Conservation (phyloP, 2,888 invertebrate species). For the Epicampocera succincta region DNA sequence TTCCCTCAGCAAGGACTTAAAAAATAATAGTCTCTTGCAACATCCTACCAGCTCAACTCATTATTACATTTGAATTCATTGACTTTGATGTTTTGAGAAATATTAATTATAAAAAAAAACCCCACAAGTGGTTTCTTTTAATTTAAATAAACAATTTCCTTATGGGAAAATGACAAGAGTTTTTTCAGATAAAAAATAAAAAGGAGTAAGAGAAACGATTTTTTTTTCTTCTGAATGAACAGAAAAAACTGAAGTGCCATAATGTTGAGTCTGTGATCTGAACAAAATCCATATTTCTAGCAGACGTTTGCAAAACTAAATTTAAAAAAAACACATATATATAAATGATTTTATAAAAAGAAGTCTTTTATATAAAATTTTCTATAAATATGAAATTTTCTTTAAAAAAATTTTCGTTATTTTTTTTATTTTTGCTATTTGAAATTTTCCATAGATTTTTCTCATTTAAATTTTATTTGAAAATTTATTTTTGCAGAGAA, state of each 20-base stretch:
- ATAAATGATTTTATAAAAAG: too few species aligned
- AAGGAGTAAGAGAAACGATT: not conserved
- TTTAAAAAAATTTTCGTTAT: too few species aligned
- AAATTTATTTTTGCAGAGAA: too few species aligned
- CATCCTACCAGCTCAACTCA: not conserved
- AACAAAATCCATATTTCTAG: too few species aligned
- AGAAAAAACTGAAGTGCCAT: not conserved
- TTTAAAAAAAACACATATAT: too few species aligned
- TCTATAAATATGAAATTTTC: not conserved
- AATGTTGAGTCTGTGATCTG: too few species aligned
- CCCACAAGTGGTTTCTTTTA: conserved; percentile 56
- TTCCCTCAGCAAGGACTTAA: not conserved
- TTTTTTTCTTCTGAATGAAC: not conserved
- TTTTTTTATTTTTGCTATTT: too few species aligned
- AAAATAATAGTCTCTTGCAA: conserved; percentile 28
- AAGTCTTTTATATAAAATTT: too few species aligned
- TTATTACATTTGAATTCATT: conserved; percentile 43
- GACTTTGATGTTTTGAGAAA: conserved; percentile 62
- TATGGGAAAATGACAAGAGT: conserved; percentile 60
- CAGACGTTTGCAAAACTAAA: too few species aligned
- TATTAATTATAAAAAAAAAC: conserved; percentile 52
- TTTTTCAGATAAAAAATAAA: conserved; percentile 3
- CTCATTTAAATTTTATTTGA: too few species aligned
- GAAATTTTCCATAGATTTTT: too few species aligned
- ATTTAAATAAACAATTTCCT: conserved; percentile 63